phyloP scores from a whole-genome alignment of 2,797 vertebrate genomes.

The Danio jaintianensis region DNA sequence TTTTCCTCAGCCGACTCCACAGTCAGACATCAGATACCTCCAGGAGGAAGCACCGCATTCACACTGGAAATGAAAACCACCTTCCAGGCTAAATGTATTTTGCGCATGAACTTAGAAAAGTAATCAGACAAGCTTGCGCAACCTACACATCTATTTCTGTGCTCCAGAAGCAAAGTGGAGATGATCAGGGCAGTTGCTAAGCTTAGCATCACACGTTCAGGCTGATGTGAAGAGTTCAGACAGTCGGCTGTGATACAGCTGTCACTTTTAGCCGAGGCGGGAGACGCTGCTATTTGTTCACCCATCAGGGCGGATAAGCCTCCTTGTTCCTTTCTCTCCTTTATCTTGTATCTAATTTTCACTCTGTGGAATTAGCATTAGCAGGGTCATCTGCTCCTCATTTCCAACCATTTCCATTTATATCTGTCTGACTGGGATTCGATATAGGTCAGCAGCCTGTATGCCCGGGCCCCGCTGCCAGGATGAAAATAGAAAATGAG shows the following conservation, averaged over 20 bases:
- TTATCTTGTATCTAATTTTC: constrained; percentile 22
- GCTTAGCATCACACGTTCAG: constrained; percentile 41
- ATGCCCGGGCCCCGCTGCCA: constrained; percentile 57
- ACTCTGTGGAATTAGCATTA: constrained; percentile 33
- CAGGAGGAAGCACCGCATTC: constrained; percentile 58
- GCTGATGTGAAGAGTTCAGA: constrained; percentile 36
- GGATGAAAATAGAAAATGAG: constrained; percentile 67
- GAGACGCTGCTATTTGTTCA: neutral
- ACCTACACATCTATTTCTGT: constrained; percentile 60
- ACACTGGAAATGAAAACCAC: constrained; percentile 59
- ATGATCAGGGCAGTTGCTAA: constrained; percentile 59
- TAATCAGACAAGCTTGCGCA: constrained; percentile 66
- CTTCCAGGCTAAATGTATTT: constrained; percentile 63
- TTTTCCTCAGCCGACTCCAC: constrained; percentile 31
- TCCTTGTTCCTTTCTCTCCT: constrained; percentile 10
- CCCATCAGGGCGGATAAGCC: neutral
- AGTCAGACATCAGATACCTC: constrained; percentile 52
- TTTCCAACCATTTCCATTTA: constrained; percentile 54
- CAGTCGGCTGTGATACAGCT: constrained; percentile 43
- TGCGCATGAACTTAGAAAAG: constrained; percentile 60
- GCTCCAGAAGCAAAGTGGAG: constrained; percentile 50
- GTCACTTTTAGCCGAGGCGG: constrained; percentile 32
- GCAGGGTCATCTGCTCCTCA: constrained; percentile 38
- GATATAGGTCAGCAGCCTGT: constrained; percentile 69
- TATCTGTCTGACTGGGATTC: constrained; percentile 62